phyloP scores from a whole-genome alignment of 2,113 vertebrate genomes.

The Crotalus horridus region DNA sequence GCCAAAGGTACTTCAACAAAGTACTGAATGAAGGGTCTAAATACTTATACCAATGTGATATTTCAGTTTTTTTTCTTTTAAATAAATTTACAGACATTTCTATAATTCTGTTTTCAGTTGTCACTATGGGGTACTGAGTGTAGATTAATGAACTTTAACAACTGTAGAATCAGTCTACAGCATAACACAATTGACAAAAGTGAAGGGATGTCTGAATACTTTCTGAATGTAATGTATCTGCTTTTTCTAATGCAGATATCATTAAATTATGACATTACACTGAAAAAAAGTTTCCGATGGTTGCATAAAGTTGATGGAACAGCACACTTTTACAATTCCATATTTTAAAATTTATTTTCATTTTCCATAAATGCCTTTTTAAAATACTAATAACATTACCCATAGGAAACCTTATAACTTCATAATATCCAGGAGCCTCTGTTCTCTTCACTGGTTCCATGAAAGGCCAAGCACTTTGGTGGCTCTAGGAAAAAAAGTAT shows the following conservation, averaged over 20 bases:
- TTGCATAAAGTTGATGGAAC: neutral
- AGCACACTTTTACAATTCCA: neutral
- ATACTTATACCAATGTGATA: no score
- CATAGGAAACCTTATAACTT: slow-evolving; percentile 99
- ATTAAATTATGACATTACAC: neutral
- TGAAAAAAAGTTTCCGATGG: neutral
- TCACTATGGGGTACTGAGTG: no score
- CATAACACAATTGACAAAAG: no score
- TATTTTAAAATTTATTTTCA: slow-evolving; percentile 26
- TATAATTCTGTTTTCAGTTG: no score
- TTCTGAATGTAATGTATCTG: no score
- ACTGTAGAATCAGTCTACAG: no score
- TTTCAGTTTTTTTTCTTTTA: no score
- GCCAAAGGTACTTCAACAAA: no score
- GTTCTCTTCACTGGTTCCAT: slow-evolving; percentile 99
- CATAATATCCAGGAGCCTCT: slow-evolving; percentile 98
- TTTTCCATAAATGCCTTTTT: slow-evolving; percentile 57
- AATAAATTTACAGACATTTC: no score
- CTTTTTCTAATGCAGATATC: neutral
- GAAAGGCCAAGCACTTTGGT: slow-evolving; percentile 98
- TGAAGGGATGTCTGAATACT: no score
- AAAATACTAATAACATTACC: slow-evolving; percentile 80
- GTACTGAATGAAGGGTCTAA: no score
- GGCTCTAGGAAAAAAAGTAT: slow-evolving; percentile 80
- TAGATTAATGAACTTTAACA: no score